Evolutionary conservation across 2,113 vertebrate genomes (phyloP), one percentile per base, ranked within the genome.

Genomic region (Peromyscus californicus): DNA sequence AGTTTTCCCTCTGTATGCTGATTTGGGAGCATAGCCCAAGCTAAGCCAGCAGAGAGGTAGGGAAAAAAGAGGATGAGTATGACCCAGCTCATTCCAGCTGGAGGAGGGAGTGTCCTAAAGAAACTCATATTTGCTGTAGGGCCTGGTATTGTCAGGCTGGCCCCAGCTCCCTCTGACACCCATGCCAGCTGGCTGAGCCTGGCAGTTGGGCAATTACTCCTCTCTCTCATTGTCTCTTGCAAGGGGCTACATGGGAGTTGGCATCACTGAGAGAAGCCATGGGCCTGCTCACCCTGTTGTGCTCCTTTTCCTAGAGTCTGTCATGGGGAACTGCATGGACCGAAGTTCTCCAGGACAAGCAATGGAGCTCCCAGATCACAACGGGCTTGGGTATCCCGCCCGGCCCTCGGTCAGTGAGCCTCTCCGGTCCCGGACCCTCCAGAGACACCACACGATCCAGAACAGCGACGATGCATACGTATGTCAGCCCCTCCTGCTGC

Each of bases 391-490:
- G 84, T 99, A 99, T 94, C 96, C 99, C 0, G 95, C 98, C 3
- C 99, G 99, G 72, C 98, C 98, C 1, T 54, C 98, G 0, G 98
- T 99, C 98, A 98, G 94, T 1, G 99, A 99, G 70, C 98, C 99
- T 61, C 99, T 99, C 51, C 98, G 99, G 98, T 98, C 99, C 93
- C 98, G 99, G 87, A 98, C 98, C 69, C 99, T 99, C 96, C 99
- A 99, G 98, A 99, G 99, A 92, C 99, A 99, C 97, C 99, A 99
- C 98, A 99, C 99, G 96, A 99, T 99, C 96, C 99, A 99, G 99
- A 99, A 99, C 96, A 99, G 99, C 0, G 99, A 99, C 0, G 99
- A 99, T n/a, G 99, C 99, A 97, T 99, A 99, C 3, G 99, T 99
- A 99, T 97, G 99, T 99, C 54, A 89, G 88, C 21, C 1, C 59